Percentiles rank a stretch among this genome's conserved stretches.
These are phyloP conservation scores for Drosophila ananassae DNA, from an alignment of 1,140 invertebrate species.

Conservation along the genomic window DNA sequence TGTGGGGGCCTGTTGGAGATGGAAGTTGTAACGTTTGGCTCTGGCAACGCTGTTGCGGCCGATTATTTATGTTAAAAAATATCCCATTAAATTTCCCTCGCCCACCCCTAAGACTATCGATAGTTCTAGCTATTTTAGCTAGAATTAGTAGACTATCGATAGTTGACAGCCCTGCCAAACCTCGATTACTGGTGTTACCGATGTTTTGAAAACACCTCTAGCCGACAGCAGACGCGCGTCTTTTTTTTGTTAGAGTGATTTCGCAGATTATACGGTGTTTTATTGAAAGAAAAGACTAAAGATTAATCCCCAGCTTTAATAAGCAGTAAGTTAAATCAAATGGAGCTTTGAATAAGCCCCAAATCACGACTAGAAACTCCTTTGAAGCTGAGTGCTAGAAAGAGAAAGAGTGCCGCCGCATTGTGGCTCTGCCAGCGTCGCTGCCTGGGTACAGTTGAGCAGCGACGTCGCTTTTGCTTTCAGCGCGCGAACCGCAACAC, in stretches of 20 bases:
- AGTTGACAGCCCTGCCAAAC: too few species aligned
- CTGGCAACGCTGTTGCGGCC: not conserved
- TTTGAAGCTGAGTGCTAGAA: not conserved
- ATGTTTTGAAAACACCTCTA: constrained; percentile 14
- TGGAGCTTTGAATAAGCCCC: not conserved
- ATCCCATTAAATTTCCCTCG: not conserved
- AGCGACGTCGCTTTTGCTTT: constrained; percentile 45
- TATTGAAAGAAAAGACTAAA: too few species aligned
- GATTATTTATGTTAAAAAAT: not conserved
- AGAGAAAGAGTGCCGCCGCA: not conserved
- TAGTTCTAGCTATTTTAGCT: too few species aligned
- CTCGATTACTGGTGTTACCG: not conserved
- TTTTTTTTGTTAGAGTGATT: constrained; percentile 32
- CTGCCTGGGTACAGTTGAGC: constrained; percentile 43
- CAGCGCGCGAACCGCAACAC: constrained; percentile 56
- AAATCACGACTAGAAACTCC: too few species aligned
- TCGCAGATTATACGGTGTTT: not conserved
- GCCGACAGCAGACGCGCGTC: constrained; percentile 48
- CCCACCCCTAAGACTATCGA: too few species aligned
- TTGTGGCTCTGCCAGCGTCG: constrained; percentile 39
- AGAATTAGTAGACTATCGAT: too few species aligned
- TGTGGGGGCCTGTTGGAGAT: constrained; percentile 34
- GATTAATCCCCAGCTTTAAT: not conserved
- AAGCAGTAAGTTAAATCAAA: constrained; percentile 21
- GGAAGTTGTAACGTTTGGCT: not conserved